These are phyloP conservation scores for Chorisops tibialis DNA, from an alignment of 2,888 invertebrate species.

Conservation along the genomic window DNA sequence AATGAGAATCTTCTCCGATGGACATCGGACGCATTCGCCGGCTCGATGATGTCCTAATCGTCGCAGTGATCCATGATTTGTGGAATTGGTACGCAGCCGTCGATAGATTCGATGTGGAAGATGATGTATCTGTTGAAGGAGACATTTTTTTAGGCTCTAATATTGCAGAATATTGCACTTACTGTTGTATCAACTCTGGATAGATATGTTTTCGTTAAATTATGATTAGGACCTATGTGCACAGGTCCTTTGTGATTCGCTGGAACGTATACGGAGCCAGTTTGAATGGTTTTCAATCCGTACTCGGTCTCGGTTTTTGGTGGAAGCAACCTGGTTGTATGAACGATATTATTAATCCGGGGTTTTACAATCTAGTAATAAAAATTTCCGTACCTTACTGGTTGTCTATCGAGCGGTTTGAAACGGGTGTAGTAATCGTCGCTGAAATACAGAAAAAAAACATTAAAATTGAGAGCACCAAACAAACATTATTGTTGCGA, in stretches of 20 bases:
- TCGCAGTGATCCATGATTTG: not conserved
- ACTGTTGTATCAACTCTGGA: slow-evolving; percentile 30
- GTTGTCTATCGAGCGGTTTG: too few relatives aligned
- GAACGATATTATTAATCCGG: too few relatives aligned
- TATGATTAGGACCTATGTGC: slow-evolving; percentile 29
- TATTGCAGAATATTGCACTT: slow-evolving; percentile 1
- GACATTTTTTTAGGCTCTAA: not conserved
- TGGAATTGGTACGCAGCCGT: not conserved
- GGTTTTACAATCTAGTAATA: too few relatives aligned
- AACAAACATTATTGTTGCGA: too few relatives aligned
- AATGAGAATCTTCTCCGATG: slow-evolving; percentile 34
- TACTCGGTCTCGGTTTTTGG: slow-evolving; percentile 30
- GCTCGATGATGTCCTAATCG: slow-evolving; percentile 5
- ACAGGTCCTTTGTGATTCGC: slow-evolving; percentile 23
- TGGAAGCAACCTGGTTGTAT: not conserved
- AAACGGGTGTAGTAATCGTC: too few relatives aligned
- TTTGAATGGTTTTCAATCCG: slow-evolving; percentile 32
- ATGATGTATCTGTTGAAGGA: slow-evolving; percentile 11
- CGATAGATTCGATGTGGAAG: slow-evolving; percentile 16
- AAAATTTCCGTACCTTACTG: too few relatives aligned
- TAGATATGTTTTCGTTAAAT: slow-evolving; percentile 31
- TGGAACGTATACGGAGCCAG: slow-evolving; percentile 31
- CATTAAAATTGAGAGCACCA: too few relatives aligned
- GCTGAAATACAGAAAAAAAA: too few relatives aligned
- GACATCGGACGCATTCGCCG: slow-evolving; percentile 35